A percentile compares a stretch with the other conserved stretches of the same genome.
Evolutionary conservation across 2,797 vertebrate genomes (phyloP).

Genomic region (Ptychadena robeensis): DNA sequence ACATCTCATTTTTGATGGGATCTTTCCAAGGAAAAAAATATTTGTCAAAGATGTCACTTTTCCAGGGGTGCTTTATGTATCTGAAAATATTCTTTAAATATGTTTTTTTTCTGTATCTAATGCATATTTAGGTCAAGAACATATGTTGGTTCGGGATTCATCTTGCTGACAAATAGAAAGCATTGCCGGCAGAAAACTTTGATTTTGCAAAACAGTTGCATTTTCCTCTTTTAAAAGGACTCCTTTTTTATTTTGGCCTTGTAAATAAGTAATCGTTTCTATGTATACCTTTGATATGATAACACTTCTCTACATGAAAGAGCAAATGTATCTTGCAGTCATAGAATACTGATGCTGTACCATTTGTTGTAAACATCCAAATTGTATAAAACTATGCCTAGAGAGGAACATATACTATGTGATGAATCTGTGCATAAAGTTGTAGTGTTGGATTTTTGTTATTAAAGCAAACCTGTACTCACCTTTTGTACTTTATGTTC

Average conservation of each 20-base stretch:
- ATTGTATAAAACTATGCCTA: constrained; percentile 10
- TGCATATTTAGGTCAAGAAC: constrained; percentile 58
- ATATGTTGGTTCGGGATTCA: constrained; percentile 49
- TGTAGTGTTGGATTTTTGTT: background rate
- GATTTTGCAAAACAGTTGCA: constrained; percentile 54
- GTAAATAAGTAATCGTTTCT: constrained; percentile 49
- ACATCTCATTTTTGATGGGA: constrained; percentile 44
- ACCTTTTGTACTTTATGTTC: background rate
- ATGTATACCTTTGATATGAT: constrained; percentile 51
- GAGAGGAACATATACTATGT: background rate
- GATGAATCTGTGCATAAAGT: background rate
- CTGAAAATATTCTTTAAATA: constrained; percentile 45
- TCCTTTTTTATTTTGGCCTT: constrained; percentile 35
- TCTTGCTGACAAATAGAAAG: constrained; percentile 54
- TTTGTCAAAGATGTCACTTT: constrained; percentile 49
- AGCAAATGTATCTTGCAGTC: constrained; percentile 29
- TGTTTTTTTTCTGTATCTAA: constrained; percentile 51
- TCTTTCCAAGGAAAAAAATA: constrained; percentile 40
- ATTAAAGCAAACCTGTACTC: background rate
- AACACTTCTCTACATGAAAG: constrained; percentile 44
- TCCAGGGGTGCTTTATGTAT: constrained; percentile 32
- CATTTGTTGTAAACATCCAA: constrained; percentile 1
- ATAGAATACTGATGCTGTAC: constrained; percentile 31
- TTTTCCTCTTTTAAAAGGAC: constrained; percentile 28
- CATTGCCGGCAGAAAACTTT: constrained; percentile 51